Conservation (phyloP, 1,140 invertebrate species). For the Atopsyche davidsoni region DNA sequence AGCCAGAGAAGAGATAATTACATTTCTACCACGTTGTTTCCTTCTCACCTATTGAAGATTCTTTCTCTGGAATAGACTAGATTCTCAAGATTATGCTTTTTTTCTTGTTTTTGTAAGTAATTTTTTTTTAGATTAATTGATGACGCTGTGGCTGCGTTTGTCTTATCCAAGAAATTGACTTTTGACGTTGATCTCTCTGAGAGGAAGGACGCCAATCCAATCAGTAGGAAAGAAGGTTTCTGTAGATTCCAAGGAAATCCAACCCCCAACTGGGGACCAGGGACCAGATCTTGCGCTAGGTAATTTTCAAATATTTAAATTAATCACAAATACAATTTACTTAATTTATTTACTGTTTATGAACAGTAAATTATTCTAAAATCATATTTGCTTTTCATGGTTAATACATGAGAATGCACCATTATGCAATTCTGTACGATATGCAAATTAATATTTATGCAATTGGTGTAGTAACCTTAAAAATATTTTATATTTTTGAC, state of each 20-base stretch:
- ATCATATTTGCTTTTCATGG: no score
- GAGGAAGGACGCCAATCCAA: constrained; percentile 72
- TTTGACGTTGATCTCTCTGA: constrained; percentile 57
- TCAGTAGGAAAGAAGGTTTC: constrained; percentile 65
- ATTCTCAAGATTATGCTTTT: constrained; percentile 36
- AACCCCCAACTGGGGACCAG: constrained; percentile 82
- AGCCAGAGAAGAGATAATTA: background rate
- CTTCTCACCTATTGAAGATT: no score
- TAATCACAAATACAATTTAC: no score
- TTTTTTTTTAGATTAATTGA: constrained; percentile 42
- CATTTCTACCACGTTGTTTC: no score
- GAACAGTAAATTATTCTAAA: no score
- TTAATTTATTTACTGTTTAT: no score
- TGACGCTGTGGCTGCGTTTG: constrained; percentile 50
- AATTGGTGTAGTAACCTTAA: no score
- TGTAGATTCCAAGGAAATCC: constrained; percentile 86
- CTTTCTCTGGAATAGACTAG: constrained; percentile 22
- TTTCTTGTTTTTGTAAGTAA: constrained; percentile 29
- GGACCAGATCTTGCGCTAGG: constrained; percentile 64
- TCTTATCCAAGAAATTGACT: constrained; percentile 49
- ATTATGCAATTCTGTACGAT: no score
- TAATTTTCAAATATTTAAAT: no score
- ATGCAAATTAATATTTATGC: no score
- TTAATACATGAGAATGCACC: no score
- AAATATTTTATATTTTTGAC: no score